phyloP scores from a whole-genome alignment of 2,113 vertebrate genomes.

The Anoura caudifer region DNA sequence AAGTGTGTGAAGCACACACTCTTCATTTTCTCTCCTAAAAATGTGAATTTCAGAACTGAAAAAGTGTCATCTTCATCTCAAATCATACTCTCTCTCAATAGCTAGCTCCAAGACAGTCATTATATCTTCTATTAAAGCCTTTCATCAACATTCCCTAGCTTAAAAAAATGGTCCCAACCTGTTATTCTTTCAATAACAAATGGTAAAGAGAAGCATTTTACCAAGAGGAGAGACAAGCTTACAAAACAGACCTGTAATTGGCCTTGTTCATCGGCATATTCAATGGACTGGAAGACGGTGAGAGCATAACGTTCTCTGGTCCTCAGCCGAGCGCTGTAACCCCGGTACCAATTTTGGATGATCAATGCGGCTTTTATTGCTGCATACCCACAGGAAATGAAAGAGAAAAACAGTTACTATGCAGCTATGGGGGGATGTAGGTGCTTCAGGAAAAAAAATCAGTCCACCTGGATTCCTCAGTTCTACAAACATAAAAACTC shows the following conservation, averaged over 20 bases:
- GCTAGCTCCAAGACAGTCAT: conserved; percentile 7
- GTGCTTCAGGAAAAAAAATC: conserved; percentile 1
- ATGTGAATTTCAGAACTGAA: conserved; percentile 30
- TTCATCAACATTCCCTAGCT: background rate
- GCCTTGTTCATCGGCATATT: conserved; percentile 95
- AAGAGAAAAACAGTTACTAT: conserved; percentile 41
- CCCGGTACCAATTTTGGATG: conserved; percentile 97
- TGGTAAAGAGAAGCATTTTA: conserved; percentile 13
- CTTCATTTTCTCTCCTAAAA: too few species aligned
- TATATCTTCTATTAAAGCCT: background rate
- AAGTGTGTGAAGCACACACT: too few species aligned
- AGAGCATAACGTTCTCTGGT: conserved; percentile 91
- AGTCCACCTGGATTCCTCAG: background rate
- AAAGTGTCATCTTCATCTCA: conserved; percentile 22
- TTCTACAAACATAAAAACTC: conserved; percentile 32
- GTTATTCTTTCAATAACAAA: conserved; percentile 18
- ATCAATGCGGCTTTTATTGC: conserved; percentile 90
- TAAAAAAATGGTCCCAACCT: background rate
- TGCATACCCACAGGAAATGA: conserved; percentile 71
- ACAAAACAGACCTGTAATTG: conserved; percentile 90
- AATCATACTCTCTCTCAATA: background rate
- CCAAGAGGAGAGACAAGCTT: background rate
- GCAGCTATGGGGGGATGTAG: background rate
- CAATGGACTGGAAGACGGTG: conserved; percentile 94
- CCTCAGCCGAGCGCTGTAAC: conserved; percentile 88